Base-by-base conservation (phyloP, 2,113 vertebrate species). In the Triplophysa tibetana region DNA sequence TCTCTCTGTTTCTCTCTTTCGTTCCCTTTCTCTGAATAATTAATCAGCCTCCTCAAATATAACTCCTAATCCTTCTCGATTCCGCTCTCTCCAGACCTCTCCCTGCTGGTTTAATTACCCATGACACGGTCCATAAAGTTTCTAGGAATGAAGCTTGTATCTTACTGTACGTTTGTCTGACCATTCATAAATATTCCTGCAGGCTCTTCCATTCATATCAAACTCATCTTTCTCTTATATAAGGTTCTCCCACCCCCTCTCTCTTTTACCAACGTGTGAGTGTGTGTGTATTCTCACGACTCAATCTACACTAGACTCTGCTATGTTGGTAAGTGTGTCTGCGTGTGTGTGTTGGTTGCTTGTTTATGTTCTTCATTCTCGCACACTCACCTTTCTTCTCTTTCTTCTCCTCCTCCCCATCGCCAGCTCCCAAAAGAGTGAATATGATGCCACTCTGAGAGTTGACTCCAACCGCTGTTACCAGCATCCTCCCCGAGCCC, bases 401-500 rank as follows among this genome's bases (percentile, higher is more conserved):
- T 79, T 93, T 93, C 7, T 77, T 87, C 69, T 94, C 91, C 4
- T 93, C 92, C 81, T 94, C 92, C 62, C 89, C 8, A 45, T 94
- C 93, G 84, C 93, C 93, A 9, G 93, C 90, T 0, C 93, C 93
- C 70, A 94, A 88, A 24, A 94, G 85, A 19, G 93, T 94, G 85
- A 92, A 94, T 85, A 93, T 93, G 87, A 93, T 93, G 43, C 93
- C 93, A 1, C 89, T 92, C 87, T 93, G 93, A 2, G 93, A 93
- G 88, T 93, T 93, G 41, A 93, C 85, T 0, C 93, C 93, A 19
- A 93, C 93, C 6, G 93, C 93, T 2, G 93, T 93, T 79, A 93
- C 93, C 81, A 93, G 85, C 93, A 93, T 93, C 81, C 91, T 86
- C 48, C 93, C 92, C 0, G 93, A 94, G 74, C 93, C 93, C 82